Conservation (phyloP, 1,140 invertebrate species). For the Dysdera silvatica region DNA sequence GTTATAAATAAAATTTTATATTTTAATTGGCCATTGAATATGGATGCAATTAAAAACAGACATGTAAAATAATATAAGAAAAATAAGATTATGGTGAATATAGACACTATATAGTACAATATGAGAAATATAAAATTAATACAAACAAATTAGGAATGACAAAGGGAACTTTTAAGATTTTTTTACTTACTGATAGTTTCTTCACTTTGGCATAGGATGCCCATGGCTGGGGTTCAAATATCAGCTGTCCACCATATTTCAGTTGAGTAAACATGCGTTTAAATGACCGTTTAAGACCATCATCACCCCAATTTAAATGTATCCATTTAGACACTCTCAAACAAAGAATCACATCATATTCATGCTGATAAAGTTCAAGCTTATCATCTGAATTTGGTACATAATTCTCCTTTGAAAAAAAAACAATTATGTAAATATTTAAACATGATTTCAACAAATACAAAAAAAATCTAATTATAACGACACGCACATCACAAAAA, state of each 20-base stretch:
- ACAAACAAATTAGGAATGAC: too few relatives aligned
- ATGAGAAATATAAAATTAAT: too few relatives aligned
- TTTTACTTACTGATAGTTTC: conserved; percentile 76
- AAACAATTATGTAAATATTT: conserved; percentile 5
- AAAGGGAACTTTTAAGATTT: too few relatives aligned
- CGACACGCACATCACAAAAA: too few relatives aligned
- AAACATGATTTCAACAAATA: conserved; percentile 2
- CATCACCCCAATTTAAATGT: conserved; percentile 93
- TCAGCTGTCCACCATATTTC: conserved; percentile 77
- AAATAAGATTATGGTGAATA: too few relatives aligned
- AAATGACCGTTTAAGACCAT: conserved; percentile 84
- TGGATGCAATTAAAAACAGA: too few relatives aligned
- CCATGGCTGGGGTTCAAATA: conserved; percentile 92
- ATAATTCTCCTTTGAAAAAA: conserved; percentile 71
- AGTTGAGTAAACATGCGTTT: conserved; percentile 83
- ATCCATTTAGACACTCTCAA: conserved; percentile 97
- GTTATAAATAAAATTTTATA: too few relatives aligned
- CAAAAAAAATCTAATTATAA: too few relatives aligned
- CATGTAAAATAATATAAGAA: too few relatives aligned
- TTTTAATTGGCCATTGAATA: too few relatives aligned
- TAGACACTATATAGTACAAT: too few relatives aligned
- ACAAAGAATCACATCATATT: conserved; percentile 92
- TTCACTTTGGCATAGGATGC: conserved; percentile 81
- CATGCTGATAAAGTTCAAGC: conserved; percentile 67
- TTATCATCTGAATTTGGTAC: conserved; percentile 77